Percentiles rank a stretch among this genome's conserved stretches.
Evolutionary conservation across 2,888 invertebrate species (phyloP).

Genomic region (Drosophila suboccidentalis): DNA sequence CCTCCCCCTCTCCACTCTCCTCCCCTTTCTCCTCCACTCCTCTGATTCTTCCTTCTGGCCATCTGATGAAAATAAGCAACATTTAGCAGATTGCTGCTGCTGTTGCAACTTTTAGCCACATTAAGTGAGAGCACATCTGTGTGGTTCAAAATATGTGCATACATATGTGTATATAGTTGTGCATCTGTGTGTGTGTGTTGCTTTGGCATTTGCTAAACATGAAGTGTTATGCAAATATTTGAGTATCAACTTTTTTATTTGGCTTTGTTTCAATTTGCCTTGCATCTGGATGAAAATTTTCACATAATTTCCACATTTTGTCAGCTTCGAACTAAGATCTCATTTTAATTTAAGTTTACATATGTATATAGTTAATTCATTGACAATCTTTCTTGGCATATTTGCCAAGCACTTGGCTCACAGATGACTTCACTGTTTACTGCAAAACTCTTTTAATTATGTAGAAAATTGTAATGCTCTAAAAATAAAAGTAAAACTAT

Average conservation of each 20-base stretch:
- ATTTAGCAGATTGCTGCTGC: conserved; percentile 56
- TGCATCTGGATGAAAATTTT: conserved; percentile 33
- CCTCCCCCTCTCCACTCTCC: neutral
- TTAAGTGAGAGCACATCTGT: conserved; percentile 37
- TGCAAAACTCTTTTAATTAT: conserved; percentile 6
- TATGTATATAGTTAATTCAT: conserved; percentile 1
- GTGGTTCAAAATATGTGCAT: conserved; percentile 18
- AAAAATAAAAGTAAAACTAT: conserved; percentile 4
- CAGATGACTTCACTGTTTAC: neutral
- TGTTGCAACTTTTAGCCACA: conserved; percentile 44
- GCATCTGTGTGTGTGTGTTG: conserved; percentile 27
- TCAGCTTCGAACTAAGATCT: conserved; percentile 3
- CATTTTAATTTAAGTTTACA: conserved; percentile 13
- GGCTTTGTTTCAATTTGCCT: conserved; percentile 46
- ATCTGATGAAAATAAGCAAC: conserved; percentile 64
- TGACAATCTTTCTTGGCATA: conserved; percentile 9
- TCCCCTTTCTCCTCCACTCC: neutral
- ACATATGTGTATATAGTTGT: conserved; percentile 19
- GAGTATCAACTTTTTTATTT: conserved; percentile 58
- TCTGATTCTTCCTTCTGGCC: neutral
- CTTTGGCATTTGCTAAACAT: conserved; percentile 70
- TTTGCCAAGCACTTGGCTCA: conserved; percentile 5
- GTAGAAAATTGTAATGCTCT: conserved; percentile 3
- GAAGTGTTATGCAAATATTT: conserved; percentile 79
- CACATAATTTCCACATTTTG: conserved; percentile 39